phyloP scores from a whole-genome alignment of 2,888 invertebrate genomes.

The Ectemnius continuus region DNA sequence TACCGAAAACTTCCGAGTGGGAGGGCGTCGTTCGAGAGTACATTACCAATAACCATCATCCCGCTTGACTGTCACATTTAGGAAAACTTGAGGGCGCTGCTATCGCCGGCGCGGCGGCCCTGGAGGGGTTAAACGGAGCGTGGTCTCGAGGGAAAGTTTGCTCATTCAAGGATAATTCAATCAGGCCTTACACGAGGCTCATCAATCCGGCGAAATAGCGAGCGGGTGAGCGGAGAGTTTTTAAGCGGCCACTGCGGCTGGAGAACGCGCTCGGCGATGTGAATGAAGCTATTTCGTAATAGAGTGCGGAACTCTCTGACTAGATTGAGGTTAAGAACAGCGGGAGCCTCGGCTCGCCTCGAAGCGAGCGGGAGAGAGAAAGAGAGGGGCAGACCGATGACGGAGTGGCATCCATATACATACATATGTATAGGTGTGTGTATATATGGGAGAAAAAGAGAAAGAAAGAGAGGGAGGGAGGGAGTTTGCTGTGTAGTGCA shows the following conservation, averaged over 20 bases:
- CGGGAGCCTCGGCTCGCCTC: slow-evolving; percentile 9
- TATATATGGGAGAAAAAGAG: no score
- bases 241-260: not conserved
- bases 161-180: not conserved
- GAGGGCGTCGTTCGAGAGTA: no score
- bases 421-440: no score
- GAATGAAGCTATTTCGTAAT: slow-evolving; percentile 24
- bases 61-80: no score
- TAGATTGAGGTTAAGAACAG: slow-evolving; percentile 48
- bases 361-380: slow-evolving; percentile 15
- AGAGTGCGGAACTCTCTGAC: slow-evolving; percentile 27
- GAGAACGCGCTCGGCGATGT: slow-evolving; percentile 3
- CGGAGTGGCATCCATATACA: slow-evolving; percentile 15
- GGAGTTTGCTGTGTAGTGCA: slow-evolving; percentile 17
- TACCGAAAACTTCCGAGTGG: no score
- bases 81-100: no score
- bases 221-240: not conserved
- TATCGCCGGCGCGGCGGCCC: no score
- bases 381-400: slow-evolving; percentile 26
- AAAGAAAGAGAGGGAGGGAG: not conserved
- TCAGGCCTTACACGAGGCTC: not conserved
- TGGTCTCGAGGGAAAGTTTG: not conserved
- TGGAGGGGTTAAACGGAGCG: no score
- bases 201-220: not conserved
- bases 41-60: no score